Evolutionary conservation across 64 coral and sea anemone genomes (phyloP), one percentile per base, ranked within the genome.

Genomic region (Hydrozoanthus tunicans): DNA sequence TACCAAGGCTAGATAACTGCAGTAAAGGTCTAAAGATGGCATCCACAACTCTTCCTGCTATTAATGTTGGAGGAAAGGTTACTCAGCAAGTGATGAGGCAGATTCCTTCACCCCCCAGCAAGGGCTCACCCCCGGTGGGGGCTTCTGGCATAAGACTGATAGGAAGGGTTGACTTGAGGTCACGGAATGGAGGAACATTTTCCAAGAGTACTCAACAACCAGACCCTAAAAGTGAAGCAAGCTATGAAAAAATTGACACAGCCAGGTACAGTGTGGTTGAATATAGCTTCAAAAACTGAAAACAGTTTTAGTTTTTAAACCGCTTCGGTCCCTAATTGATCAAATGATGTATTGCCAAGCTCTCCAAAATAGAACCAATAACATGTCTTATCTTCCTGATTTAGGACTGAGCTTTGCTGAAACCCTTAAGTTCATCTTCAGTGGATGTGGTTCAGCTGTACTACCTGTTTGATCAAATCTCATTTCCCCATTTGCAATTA

Each of bases 11-110:
- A 43, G 32, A 43, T 43, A 43, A 43, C 32, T 43, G 32, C 32
- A 43, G 0, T 0, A 43, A 59, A 56, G 51, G 66, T 85, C 72
- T 88, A 72, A 90, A 81, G 26, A 88, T 93, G 57, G 9, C 93
- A 81, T 81, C 96, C 6, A 85, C 94, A 90, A 53, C 73, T 23
- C 77, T 98, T 43, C 91, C 94, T 79, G 91, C 93, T 26, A 93
- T 94, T 15, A 93, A 93, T 62, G 96, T 98, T 77, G 96, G 96
- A 80, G 96, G 96, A 67, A 94, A 98, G 81, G 94, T 98, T n/a
- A 98, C 96, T 58, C 96, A 98, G 73, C 96, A 98, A 59, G 96
- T 98, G 13, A 95, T 98, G 51, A 90, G 81, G 9, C 93, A 95
- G 86, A 90, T 98, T 9, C 96, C 94, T 1, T 95, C 96, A 53